Evolutionary conservation across 2,113 vertebrate species (phyloP), one percentile per base, ranked within the genome.

Genomic region (Cebidichthys violaceus): DNA sequence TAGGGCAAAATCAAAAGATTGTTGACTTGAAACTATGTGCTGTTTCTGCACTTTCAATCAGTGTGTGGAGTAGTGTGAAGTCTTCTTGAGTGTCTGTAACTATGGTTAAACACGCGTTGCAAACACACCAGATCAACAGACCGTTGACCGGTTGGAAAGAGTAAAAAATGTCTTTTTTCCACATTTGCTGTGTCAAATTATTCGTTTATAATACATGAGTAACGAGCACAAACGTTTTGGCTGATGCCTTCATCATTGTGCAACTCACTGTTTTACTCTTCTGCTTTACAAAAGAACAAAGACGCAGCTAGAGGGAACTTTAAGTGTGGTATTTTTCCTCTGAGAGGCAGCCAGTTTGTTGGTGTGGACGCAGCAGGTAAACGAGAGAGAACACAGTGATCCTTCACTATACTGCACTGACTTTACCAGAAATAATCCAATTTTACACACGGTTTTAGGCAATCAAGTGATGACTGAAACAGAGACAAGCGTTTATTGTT

Each of bases 401-500:
- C 62, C 61, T 55, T 54, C 50, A 59, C 20, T 18, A 11, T 13
- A n/a, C 47, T 17, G 18, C 18, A 43, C 74, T 10, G 52, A 27
- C 55, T 41, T 6, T 43, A 10, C 33, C 24, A 20, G 45, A 54
- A 43, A 33, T 45, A n/a, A 70, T 17, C 7, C 3, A 17, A 45
- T 45, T 65, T 24, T 24, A 17, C 24, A 27, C 24, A 24, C 10
- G 43, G 14, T 31, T 67, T 60, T 14, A 24, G 29, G n/a, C 59
- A 66, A 70, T 75, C 61, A 57, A 37, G 15, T 14, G 33, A 47
- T 29, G 4, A 52, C 45, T 54, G 11, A 39, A 39, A 15, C 3
- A 31, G 39, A 70, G 33, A 6, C 20, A 14, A 41, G 15, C 4
- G 45, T 47, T 83, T 65, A 55, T 77, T 80, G 65, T 47, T 66